phyloP scores from a whole-genome alignment of 2,113 vertebrate species.

The Hippoglossus stenolepis region DNA sequence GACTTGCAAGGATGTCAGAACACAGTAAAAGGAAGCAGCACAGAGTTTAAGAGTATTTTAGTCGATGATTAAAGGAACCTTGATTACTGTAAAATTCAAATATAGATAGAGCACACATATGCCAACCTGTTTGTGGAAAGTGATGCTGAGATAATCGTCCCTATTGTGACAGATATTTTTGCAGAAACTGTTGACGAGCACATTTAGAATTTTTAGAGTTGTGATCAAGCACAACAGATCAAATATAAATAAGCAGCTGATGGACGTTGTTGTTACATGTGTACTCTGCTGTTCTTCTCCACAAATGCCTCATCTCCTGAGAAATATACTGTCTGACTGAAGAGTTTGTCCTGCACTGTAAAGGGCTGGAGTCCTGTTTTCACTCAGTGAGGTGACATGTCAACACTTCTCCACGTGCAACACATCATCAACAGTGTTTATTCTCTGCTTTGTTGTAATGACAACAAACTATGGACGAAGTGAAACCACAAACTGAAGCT shows the following conservation, averaged over 20 bases:
- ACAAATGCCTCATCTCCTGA: too few species aligned
- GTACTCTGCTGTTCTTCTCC: background rate
- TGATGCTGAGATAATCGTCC: background rate
- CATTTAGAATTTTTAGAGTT: background rate
- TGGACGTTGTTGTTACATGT: background rate
- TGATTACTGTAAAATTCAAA: background rate
- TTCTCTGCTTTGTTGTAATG: background rate
- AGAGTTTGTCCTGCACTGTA: background rate
- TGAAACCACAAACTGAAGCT: background rate
- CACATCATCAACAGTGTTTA: background rate
- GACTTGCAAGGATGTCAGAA: constrained; percentile 24
- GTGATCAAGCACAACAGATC: background rate
- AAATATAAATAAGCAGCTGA: background rate
- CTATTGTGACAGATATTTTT: background rate
- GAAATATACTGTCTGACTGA: too few species aligned
- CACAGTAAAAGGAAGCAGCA: background rate
- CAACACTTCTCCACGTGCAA: background rate
- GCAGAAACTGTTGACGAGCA: background rate
- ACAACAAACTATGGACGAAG: background rate
- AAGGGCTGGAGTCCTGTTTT: background rate
- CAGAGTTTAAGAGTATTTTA: background rate
- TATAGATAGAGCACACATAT: background rate
- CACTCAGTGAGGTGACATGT: background rate
- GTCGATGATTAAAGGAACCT: background rate
- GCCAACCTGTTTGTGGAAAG: background rate